Evolutionary conservation across 2,113 vertebrate species (phyloP), one percentile per base, ranked within the genome.

Genomic region (Istiophorus platypterus): DNA sequence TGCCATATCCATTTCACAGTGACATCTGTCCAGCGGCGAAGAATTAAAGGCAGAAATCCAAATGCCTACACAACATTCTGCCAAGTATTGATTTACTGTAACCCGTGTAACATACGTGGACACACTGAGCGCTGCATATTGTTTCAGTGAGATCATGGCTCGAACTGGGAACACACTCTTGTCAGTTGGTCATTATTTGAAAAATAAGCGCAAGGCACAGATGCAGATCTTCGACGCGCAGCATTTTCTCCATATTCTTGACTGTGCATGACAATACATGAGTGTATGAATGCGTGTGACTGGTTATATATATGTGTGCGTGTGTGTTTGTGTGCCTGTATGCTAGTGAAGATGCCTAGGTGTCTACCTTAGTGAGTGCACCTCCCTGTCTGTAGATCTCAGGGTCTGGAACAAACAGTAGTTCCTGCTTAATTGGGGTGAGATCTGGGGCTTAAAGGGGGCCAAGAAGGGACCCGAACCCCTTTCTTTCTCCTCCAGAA

Each of bases 361-460:
- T 41, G 64, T 87, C 58, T 80, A 80, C 84, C 83, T 82, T 62
- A 18, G 88, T 77, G 73, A 61, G 87, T 52, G 29, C 89, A 89
- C 90, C 89, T 89, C 90, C 85, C 76, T 88, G 90, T 80, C 88
- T 91, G 89, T 65, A 62, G 78, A 87, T 92, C 91, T 91, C 90
- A 84, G 85, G 86, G 85, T 91, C 88, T 94, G 91, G 88, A 95
- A 90, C 89, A 91, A 94, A 93, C 94, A 93, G 91, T 85, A 91
- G 92, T 94, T 94, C 89, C 91, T 92, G 78, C 89, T 93, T 95
- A 95, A 95, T 96, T 96, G 95, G 95, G 94, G 94, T 95, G 94
- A 95, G 93, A 94, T 93, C 89, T 89, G 91, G 94, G 90, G 94
- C 93, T 94, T 89, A 88, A 71, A 91, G 88, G 86, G 82, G 93